Percentiles rank a stretch among this genome's conserved stretches.
Evolutionary conservation across 2,113 vertebrate species (phyloP).

Genomic region (Takifugu flavidus): DNA sequence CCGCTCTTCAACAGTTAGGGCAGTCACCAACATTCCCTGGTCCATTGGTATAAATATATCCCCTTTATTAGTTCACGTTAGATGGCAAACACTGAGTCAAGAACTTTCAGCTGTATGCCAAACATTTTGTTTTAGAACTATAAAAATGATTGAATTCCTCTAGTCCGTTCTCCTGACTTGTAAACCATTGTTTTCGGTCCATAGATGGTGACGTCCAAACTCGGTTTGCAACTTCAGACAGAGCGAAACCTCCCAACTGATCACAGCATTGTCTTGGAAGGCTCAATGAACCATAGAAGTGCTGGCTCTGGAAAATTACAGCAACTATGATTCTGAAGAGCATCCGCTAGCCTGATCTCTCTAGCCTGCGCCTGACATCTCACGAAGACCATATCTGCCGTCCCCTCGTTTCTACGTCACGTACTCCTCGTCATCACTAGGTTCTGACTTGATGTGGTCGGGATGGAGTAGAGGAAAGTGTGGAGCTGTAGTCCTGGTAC

Average conservation of each 20-base stretch:
- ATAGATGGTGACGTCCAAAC: slow-evolving; percentile 4
- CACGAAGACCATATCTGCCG: slow-evolving; percentile 1
- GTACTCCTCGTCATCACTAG: slow-evolving; percentile 64
- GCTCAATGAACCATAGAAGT: slow-evolving; percentile 14
- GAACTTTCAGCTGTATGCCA: slow-evolving; percentile 12
- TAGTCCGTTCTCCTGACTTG: slow-evolving; percentile 1
- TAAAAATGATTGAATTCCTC: slow-evolving; percentile 5
- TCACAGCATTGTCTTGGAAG: slow-evolving; percentile 6
- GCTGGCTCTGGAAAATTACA: slow-evolving; percentile 36
- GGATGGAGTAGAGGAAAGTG: slow-evolving; percentile 61
- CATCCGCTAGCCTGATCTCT: slow-evolving; percentile 16
- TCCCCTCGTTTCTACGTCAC: slow-evolving; percentile 54
- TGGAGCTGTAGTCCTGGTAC: slow-evolving; percentile 78
- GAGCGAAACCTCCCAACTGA: slow-evolving; percentile 2
- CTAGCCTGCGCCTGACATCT: slow-evolving; percentile 28
- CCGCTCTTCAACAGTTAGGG: slow-evolving; percentile 6
- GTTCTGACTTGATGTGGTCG: slow-evolving; percentile 70
- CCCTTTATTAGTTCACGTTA: slow-evolving; percentile 31
- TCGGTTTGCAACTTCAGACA: slow-evolving; percentile 3
- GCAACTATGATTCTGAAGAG: slow-evolving; percentile 33
- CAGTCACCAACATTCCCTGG: slow-evolving; percentile 18
- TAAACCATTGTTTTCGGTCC: slow-evolving; percentile 14
- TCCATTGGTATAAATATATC: slow-evolving; percentile 20
- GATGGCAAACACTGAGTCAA: slow-evolving; percentile 30
- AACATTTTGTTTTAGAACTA: slow-evolving; percentile 18